Evolutionary conservation across 2,888 invertebrate species (phyloP), one percentile per base, ranked within the genome.

Genomic region (Rhagonycha fulva): DNA sequence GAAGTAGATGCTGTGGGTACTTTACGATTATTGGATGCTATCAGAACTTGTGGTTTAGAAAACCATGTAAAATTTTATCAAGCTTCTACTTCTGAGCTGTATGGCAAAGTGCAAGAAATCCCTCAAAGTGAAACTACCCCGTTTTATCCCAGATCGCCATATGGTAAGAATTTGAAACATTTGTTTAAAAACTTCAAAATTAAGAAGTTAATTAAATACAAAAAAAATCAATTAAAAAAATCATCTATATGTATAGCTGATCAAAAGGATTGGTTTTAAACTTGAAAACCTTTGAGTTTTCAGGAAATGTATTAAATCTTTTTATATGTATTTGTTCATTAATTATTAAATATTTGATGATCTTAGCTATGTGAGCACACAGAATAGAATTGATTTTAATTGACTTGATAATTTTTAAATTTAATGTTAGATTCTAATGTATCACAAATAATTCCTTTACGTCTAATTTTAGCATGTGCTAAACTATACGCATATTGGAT

Each of bases 1-100:
- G 98, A 99, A 89, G 98, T 98, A 1, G 98, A 98, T 88, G 98
- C 95, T 0, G 92, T 98, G n/a, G 98, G 98, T 11, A 97, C 98
- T 0, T 89, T 98, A 24, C 90, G 98, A 80, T 89, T 98, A 32
- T 88, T 98, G 70, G 98, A 98, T 86, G 98, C 98, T 0, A 96
- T 98, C 74, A 91, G 96, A 81, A 96, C 96, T 0, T 97, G 96
- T 80, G 94, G 95, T 0, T 89, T 98, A 77, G 95, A 94, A 82
- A 93, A 94, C 72, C 89, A 91, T 19, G 93, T 96, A 0, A 93
- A 91, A 84, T 97, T 98, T 87, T 98, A 98, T 89, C 98, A 98
- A 87, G 98, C 98, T 0, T 97, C 98, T 5, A 98, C 98, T 0
- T 98, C 98, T 0, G 98, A 98, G 86, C 89, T 98, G 60, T 98